phyloP scores from a whole-genome alignment of 2,797 vertebrate species.

The Dicrostonyx torquatus region DNA sequence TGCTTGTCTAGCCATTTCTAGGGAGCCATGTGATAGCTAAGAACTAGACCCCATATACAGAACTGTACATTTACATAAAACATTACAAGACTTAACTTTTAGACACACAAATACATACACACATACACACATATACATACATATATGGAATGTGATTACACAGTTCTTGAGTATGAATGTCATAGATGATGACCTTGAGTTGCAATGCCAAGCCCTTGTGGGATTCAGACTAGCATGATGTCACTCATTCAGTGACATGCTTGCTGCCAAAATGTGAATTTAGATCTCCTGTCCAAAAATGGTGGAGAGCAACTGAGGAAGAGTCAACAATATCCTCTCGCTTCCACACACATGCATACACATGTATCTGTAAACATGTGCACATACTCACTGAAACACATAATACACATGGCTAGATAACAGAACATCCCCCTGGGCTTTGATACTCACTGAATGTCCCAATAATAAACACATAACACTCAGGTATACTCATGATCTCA shows the following conservation, averaged over 20 bases:
- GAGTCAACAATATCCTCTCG: background rate
- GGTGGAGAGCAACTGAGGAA: background rate
- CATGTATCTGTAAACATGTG: background rate
- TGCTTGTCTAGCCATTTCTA: constrained; percentile 56
- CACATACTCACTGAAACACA: background rate
- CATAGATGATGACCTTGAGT: background rate
- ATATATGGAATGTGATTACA: background rate
- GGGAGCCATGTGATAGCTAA: background rate
- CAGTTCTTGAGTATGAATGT: background rate
- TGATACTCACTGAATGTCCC: background rate
- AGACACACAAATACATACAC: background rate
- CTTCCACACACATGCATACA: background rate
- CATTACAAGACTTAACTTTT: background rate
- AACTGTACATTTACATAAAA: background rate
- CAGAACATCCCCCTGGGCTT: constrained; percentile 17
- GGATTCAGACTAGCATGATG: background rate
- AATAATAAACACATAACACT: background rate
- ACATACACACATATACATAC: background rate
- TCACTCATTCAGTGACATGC: background rate
- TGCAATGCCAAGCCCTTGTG: background rate
- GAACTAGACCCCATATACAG: background rate
- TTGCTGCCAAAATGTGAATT: background rate
- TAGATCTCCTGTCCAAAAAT: background rate
- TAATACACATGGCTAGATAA: background rate
- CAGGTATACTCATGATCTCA: background rate